Evolutionary conservation across 1,140 invertebrate genomes (phyloP), one percentile per base, ranked within the genome.

Genomic region (Pygmarrhopalites habei): DNA sequence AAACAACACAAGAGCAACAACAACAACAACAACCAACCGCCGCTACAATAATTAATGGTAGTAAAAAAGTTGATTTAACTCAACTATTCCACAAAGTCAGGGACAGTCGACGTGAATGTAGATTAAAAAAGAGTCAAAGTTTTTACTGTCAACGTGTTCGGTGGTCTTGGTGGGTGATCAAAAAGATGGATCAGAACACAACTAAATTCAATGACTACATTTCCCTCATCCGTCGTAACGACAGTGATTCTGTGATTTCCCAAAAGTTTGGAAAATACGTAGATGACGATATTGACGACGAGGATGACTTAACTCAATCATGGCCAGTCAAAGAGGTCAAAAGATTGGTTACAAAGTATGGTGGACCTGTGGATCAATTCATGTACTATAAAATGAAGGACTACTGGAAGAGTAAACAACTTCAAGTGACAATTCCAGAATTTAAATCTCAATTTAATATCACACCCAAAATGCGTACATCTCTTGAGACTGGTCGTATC

Each of bases 131-230:
- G 14, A 23, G 2, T 23, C 53, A 49, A 41, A 53, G 53, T 19
- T 67, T 70, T 23, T 30, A 49, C 17, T 70, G 68, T n/a, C 52
- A 70, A 52, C 67, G 64, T 35, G 26, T 67, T 2, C 46, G 63
- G 59, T 64, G 43, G 39, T 60, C 49, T 2, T 35, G 43, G 39
- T 70, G 68, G 68, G 23, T 70, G 1, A 32, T 59, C n/a, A 43
- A 57, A 15, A 35, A 65, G 53, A 32, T 70, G 60, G 58, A 67
- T 23, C 58, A 65, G 39, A 62, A 70, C 53, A 26, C 23, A 2
- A 70, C 62, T 0, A 14, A 52, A 5, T 19, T 66, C 12, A 62
- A 39, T n/a, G 17, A 25, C 5, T 65, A 35, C 30, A 57, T 69
- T 0, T 21, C 62, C n/a, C 41, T 69, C 23, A 43, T 63, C 19